Evolutionary conservation across 2,888 invertebrate genomes (phyloP), one percentile per base, ranked within the genome.

Genomic region (Spilosoma lubricipeda): DNA sequence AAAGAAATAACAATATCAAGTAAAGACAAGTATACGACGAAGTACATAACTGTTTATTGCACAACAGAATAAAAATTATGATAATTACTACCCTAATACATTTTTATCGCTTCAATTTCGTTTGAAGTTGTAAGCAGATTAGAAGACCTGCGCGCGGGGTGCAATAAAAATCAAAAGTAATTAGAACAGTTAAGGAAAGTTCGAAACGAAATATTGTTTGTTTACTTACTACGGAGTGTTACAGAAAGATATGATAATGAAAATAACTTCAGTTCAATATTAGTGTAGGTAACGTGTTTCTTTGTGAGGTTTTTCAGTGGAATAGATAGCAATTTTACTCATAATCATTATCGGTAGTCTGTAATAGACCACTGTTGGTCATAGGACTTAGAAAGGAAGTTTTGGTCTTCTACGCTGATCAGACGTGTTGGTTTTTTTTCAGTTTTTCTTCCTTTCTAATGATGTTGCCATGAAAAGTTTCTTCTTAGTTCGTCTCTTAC

Each of bases 81-180:
- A 45, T 39, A 65, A 45, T 48, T 18, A 15, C 70, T 66, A 65
- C 72, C 66, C 78, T 81, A 81, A 75, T 39, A 23, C n/a, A 52
- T 77, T 73, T 65, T 59, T 68, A 45, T 70, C 56, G 9, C 30
- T 9, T 20, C 30, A n/a, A 70, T 70, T 72, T 72, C 33, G 65
- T 4, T 75, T 15, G 15, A 77, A 74, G 72, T 75, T 66, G 48
- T 74, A 71, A 67, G 70, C 72, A 42, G 78, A 80, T 74, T 73
- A 72, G 39, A 70, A 73, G 52, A 8, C 3, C 67, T 65, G 70
- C 78, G 80, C 64, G 71, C 73, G 74, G 70, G 74, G 77, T 72
- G 80, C 78, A 83, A 85, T 84, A 84, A 85, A 82, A 79, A 77
- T 74, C 45, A 70, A 79, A 73, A 78, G 77, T 85, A 81, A 86